Conservation (phyloP, 1,140 invertebrate genomes). For the Aphaenogaster rudis region DNA sequence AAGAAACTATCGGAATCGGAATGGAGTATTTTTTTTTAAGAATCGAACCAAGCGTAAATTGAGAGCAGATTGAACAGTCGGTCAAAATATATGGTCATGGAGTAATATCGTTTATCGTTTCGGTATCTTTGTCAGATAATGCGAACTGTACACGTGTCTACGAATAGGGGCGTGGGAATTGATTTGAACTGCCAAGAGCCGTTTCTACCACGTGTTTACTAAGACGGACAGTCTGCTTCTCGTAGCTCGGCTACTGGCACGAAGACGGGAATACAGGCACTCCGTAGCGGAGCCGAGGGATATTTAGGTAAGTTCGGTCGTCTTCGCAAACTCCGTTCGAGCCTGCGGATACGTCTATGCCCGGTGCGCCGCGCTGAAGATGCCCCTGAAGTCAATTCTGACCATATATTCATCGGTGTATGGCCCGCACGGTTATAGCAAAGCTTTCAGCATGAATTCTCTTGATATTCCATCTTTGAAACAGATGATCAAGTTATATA, state of each 20-base stretch:
- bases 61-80: neutral
- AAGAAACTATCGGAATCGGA: neutral
- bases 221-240: constrained; percentile 9
- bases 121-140: constrained; percentile 5
- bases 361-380: constrained; percentile 12
- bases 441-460: neutral
- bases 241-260: neutral
- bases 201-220: constrained; percentile 36
- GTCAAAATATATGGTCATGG: neutral
- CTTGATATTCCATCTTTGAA: neutral
- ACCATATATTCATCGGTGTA: constrained; percentile 40
- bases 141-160: constrained; percentile 34
- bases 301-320: constrained; percentile 58
- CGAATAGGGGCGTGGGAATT: constrained; percentile 37
- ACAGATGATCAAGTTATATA: neutral
- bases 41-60: neutral
- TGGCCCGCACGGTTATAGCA: neutral
- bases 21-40: neutral
- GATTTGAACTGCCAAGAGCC: constrained; percentile 40
- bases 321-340: constrained; percentile 53
- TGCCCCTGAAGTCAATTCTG: constrained; percentile 34
- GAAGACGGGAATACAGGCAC: constrained; percentile 13
- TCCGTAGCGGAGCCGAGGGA: constrained; percentile 28
- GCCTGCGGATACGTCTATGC: constrained; percentile 48
- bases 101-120: constrained; percentile 15